Evolutionary conservation across 53 echinoderm and acorn worm species (phyloP), one percentile per base, ranked within the genome.

Genomic region (Paracentrotus lividus): DNA sequence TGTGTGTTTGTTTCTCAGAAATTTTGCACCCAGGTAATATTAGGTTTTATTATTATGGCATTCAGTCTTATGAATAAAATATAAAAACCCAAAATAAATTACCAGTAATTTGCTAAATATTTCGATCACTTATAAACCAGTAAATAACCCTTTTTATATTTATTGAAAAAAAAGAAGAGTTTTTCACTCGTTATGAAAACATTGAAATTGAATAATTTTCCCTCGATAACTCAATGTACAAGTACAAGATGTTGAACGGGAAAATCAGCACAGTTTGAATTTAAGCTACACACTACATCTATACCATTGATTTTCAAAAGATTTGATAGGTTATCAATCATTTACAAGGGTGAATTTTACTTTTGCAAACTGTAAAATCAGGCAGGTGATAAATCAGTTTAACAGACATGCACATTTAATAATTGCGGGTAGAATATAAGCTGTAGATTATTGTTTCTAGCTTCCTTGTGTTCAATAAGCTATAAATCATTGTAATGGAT

Each of bases 351-450:
- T 67, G 10, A 20, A 38, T 72, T 72, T 40, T 72, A 72, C 40
- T 72, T 40, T 21, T 72, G 36, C 36, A 7, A 36, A 15, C 4
- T 26, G 40, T 40, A 18, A 40, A 72, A 16, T 38, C 20, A 21
- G 4, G 21, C 72, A 72, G 72, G 72, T 40, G 72, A 72, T 72
- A 72, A 38, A 72, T 72, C 72, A 72, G 36, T 14, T 18, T 18
- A 38, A 72, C 27, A 20, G 72, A 72, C 72, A 36, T 72, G 72
- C 18, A 6, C 33, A 72, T 72, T 67, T 38, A 72, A n/a, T n/a
- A n/a, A 40, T 18, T 72, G 72, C 72, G 36, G 72, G 72, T 72
- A 72, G 40, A 72, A 72, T 72, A 40, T 72, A 40, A 72, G 32
- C 36, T 72, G 72, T 5, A 36, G 36, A 72, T 36, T 72, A 16